Base-by-base conservation (phyloP, 2,888 invertebrate species). In the Eupithecia vulgata region DNA sequence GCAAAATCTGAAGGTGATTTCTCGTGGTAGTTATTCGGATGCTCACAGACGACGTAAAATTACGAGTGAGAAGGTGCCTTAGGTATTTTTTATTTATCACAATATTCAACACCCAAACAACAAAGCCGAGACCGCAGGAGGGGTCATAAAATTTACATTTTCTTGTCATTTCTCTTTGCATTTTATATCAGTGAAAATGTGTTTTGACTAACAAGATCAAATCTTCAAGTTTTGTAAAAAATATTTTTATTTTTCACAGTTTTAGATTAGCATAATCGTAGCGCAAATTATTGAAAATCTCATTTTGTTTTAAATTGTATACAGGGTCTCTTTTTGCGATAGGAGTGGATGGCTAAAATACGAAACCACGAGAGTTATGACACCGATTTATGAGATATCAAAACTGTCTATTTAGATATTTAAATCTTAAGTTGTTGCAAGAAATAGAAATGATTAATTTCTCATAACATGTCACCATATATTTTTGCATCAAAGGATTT, bases 111-210 rank as follows among this genome's bases (percentile, higher is more conserved):
- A 68, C 45, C 57, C 65, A 57, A 21, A 77, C n/a, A 76, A 80
- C 71, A 78, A 79, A 73, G 72, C 75, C 40, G 62, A 73, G 61
- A 62, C 75, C 71, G 77, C 76, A 75, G 80, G 79, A 80, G 72
- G 76, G 74, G 77, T 84, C 76, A 86, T 86, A 82, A 86, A 86
- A 90, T 91, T 90, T 88, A 83, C 87, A 90, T 90, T 85, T 86
- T 81, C 73, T 85, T 82, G 85, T 81, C 80, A 81, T 82, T 81
- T 85, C 81, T 81, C 79, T 90, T 88, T 84, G 84, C 87, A 87
- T 90, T 90, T 88, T 89, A 35, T 87, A 84, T 80, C 80, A 83
- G 62, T 79, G 78, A 79, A 85, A 82, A 87, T 88, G 89, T 87
- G 89, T 84, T 87, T 84, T 78, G 87, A 78, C 81, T 86, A 87